Percentiles rank a stretch among this genome's conserved stretches.
Conservation (phyloP, 1,140 invertebrate species). For the Aleiodes sp. region DNA sequence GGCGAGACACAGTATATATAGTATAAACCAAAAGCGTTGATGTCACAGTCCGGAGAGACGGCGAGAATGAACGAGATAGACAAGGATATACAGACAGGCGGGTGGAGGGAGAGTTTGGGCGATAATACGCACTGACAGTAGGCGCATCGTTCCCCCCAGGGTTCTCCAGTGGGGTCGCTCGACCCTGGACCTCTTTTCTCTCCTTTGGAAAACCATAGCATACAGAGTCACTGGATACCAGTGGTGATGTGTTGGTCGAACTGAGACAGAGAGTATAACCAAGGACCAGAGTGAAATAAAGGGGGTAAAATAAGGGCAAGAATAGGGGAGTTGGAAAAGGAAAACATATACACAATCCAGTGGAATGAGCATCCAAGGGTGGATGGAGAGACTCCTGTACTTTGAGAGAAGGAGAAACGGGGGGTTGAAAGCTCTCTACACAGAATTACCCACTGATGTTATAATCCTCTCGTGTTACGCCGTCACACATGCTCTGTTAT, state of each 20-base stretch:
- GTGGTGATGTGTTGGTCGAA: background rate
- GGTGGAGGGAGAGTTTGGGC: conserved; percentile 40
- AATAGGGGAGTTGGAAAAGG: conserved; percentile 14
- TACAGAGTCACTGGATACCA: conserved; percentile 1
- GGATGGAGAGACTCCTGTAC: background rate
- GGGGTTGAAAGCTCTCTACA: conserved; percentile 41
- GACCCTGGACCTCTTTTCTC: conserved; percentile 28
- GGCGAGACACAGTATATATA: background rate
- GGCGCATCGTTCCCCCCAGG: conserved; percentile 49
- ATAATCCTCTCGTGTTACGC: conserved; percentile 67
- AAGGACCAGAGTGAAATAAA: background rate
- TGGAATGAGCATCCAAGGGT: conserved; percentile 52
- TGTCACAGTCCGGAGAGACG: background rate
- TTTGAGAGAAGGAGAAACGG: conserved; percentile 23
- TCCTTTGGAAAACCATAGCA: too few relatives aligned
- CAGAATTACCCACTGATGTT: conserved; percentile 64
- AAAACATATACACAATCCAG: conserved; percentile 51
- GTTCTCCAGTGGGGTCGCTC: conserved; percentile 37
- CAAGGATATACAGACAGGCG: background rate
- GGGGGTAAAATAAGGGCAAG: background rate
- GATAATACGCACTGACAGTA: conserved; percentile 64
- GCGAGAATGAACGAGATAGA: background rate
- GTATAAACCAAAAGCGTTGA: background rate
- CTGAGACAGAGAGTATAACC: conserved; percentile 15
- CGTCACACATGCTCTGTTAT: conserved; percentile 59